Conservation (phyloP, 2,797 vertebrate genomes). For the Pseudomugil gertrudae region DNA sequence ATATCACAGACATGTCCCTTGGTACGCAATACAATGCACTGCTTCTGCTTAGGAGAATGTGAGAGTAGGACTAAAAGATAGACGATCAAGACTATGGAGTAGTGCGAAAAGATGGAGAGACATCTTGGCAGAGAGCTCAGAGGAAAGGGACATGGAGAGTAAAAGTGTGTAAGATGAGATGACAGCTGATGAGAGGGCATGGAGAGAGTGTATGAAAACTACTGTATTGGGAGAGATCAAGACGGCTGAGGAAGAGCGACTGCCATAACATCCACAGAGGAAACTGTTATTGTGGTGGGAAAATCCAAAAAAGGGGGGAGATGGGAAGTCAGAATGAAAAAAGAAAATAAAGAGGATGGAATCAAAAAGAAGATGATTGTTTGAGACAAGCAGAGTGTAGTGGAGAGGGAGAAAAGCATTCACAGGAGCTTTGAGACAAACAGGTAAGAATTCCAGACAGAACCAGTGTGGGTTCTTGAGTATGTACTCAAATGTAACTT, state of each 20-base stretch:
- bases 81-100: slow-evolving; percentile 20
- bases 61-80: slow-evolving; percentile 28
- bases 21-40: slow-evolving; percentile 67
- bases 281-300: slow-evolving; percentile 43
- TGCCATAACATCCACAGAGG: slow-evolving; percentile 46
- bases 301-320: slow-evolving; percentile 11
- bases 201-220: slow-evolving; percentile 36
- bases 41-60: slow-evolving; percentile 44
- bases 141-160: slow-evolving; percentile 27
- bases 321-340: slow-evolving; percentile 36
- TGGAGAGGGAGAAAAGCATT: slow-evolving; percentile 50
- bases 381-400: slow-evolving; percentile 51
- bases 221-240: slow-evolving; percentile 58
- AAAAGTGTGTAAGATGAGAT: slow-evolving; percentile 36
- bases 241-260: slow-evolving; percentile 34
- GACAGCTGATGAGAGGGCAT: slow-evolving; percentile 59
- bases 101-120: slow-evolving; percentile 49
- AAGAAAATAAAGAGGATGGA: slow-evolving; percentile 31
- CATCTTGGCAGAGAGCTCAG: slow-evolving; percentile 35
- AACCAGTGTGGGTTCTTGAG: slow-evolving; percentile 23
- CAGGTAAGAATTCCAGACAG: slow-evolving; percentile 64
- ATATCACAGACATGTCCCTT: slow-evolving; percentile 80
- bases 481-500: slow-evolving; percentile 55
- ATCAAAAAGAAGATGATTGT: slow-evolving; percentile 54
- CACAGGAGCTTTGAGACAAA: slow-evolving; percentile 57